These are phyloP conservation scores for Eriocheir sinensis DNA, from an alignment of 1,140 invertebrate genomes.

Conservation along the genomic window DNA sequence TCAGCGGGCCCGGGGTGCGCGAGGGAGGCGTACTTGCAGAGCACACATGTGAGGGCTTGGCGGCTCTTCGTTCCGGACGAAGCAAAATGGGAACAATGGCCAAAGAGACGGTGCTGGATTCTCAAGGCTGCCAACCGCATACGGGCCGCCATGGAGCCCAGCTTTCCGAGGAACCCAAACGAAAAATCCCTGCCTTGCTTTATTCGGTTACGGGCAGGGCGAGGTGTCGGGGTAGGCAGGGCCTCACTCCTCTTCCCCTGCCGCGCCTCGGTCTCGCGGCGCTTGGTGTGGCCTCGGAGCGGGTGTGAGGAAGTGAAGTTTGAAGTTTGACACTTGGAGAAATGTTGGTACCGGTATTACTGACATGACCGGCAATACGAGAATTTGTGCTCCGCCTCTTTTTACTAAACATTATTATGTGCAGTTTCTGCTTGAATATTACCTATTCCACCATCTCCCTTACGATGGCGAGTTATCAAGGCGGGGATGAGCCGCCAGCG, in stretches of 20 bases:
- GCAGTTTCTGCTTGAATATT: background rate
- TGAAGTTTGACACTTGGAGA: constrained; percentile 49
- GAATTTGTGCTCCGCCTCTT: constrained; percentile 31
- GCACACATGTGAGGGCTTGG: background rate
- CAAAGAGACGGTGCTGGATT: constrained; percentile 62
- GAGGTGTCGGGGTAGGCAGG: background rate
- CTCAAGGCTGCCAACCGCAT: constrained; percentile 69
- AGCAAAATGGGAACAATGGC: constrained; percentile 65
- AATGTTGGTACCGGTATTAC: constrained; percentile 57
- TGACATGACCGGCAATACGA: constrained; percentile 60
- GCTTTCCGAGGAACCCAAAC: constrained; percentile 58
- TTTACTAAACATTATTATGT: constrained; percentile 32
- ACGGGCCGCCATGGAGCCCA: constrained; percentile 64
- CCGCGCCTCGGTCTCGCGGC: background rate
- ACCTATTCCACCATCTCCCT: background rate
- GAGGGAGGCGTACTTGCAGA: constrained; percentile 34
- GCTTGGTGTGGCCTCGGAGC: background rate
- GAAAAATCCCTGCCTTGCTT: constrained; percentile 58
- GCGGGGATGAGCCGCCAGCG: background rate
- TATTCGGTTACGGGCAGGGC: constrained; percentile 54
- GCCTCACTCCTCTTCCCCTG: background rate
- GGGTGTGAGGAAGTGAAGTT: constrained; percentile 32
- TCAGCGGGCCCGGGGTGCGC: background rate
- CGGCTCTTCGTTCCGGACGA: constrained; percentile 29
- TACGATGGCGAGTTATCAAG: background rate